A percentile compares a stretch with the other conserved stretches of the same genome.
These are phyloP conservation scores for Sebastes miniatus DNA, from an alignment of 2,797 vertebrate genomes.

Conservation along the genomic window DNA sequence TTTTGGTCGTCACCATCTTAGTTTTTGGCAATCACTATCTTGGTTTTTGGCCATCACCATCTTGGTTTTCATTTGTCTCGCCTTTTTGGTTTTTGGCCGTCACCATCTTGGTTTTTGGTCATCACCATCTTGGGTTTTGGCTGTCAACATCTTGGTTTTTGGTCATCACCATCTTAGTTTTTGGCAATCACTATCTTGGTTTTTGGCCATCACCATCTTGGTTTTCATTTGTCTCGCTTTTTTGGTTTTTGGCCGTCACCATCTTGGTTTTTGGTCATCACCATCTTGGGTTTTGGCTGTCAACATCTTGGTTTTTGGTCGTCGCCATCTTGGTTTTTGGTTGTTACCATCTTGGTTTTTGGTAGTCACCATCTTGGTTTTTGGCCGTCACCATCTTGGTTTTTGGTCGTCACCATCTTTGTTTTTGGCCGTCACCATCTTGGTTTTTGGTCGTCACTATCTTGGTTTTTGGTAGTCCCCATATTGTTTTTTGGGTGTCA, in stretches of 20 bases:
- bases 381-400: rapidly evolving
- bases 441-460: rapidly evolving
- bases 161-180: rapidly evolving
- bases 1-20: rapidly evolving
- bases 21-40: rapidly evolving
- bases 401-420: rapidly evolving
- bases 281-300: rapidly evolving
- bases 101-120: too few species aligned
- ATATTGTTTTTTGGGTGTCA: rapidly evolving
- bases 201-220: rapidly evolving
- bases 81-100: rapidly evolving
- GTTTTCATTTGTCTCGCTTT: rapidly evolving
- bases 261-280: rapidly evolving
- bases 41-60: too few species aligned
- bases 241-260: rapidly evolving
- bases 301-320: too few species aligned
- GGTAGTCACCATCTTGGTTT: too few species aligned
- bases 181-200: rapidly evolving
- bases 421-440: too few species aligned
- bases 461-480: too few species aligned
- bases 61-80: too few species aligned
- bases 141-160: rapidly evolving
- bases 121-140: too few species aligned
- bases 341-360: rapidly evolving
- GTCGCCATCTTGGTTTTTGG: too few species aligned